Evolutionary conservation across 2,797 vertebrate genomes (phyloP).

Genomic region (Aulostomus chinensis): DNA sequence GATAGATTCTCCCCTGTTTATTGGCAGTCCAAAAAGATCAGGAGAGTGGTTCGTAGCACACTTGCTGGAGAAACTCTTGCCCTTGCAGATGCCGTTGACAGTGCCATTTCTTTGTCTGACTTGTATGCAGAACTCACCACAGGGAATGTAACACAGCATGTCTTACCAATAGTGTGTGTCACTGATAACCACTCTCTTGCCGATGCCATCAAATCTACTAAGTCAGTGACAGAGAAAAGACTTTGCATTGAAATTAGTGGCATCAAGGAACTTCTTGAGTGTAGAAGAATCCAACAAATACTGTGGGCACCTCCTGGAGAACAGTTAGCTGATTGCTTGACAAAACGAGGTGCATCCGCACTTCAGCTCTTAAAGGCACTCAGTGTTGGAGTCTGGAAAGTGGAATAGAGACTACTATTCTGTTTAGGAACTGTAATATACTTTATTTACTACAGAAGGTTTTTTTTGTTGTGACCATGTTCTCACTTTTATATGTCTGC

Average conservation of each 20-base stretch:
- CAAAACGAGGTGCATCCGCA: conserved; percentile 19
- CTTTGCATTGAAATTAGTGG: not conserved
- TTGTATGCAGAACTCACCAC: conserved; percentile 7
- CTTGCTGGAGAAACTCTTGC: not conserved
- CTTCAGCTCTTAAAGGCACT: not conserved
- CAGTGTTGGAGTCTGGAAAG: too few species aligned
- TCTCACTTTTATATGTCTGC: too few species aligned
- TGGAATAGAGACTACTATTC: too few species aligned
- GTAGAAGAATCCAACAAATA: not conserved
- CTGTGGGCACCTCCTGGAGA: not conserved
- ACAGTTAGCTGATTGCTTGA: conserved; percentile 8
- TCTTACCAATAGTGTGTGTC: conserved; percentile 4
- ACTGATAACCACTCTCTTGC: conserved; percentile 1
- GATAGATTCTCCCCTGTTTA: conserved; percentile 9
- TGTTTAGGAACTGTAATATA: too few species aligned
- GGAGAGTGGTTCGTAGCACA: too few species aligned
- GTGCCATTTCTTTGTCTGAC: not conserved
- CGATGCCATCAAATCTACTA: conserved; percentile 10
- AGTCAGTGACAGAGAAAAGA: conserved; percentile 8
- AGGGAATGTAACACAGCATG: not conserved
- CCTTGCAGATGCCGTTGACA: conserved; percentile 1
- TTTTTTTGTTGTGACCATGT: too few species aligned
- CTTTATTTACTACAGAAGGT: too few species aligned
- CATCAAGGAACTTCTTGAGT: conserved; percentile 1
- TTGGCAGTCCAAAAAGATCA: conserved; percentile 15